phyloP scores from a whole-genome alignment of 2,113 vertebrate genomes.

The Electrona antarctica region DNA sequence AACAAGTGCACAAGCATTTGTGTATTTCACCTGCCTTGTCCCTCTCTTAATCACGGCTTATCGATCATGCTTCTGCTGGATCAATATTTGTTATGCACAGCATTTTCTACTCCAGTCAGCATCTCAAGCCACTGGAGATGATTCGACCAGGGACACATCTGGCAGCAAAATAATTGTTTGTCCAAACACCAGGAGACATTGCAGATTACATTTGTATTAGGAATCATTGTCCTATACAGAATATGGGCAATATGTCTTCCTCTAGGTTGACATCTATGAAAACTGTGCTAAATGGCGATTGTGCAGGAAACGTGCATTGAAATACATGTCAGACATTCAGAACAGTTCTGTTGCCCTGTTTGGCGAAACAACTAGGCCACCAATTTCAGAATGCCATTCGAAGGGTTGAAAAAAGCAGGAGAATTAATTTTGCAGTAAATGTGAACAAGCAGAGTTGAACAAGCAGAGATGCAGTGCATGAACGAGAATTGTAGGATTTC shows the following conservation, averaged over 20 bases:
- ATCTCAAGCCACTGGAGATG: conserved; percentile 24
- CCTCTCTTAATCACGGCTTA: conserved; percentile 52
- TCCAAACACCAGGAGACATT: conserved; percentile 58
- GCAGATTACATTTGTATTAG: conserved; percentile 55
- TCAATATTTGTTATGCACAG: conserved; percentile 65
- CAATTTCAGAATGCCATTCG: conserved; percentile 29
- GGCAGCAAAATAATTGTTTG: conserved; percentile 53
- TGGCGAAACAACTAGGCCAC: conserved; percentile 35
- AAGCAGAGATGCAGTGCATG: conserved; percentile 13
- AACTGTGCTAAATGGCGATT: neutral
- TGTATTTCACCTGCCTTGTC: conserved; percentile 49
- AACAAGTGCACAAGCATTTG: conserved; percentile 10
- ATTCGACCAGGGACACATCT: conserved; percentile 47
- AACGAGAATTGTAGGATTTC: conserved; percentile 42
- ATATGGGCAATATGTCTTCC: conserved; percentile 48
- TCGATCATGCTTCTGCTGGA: conserved; percentile 45
- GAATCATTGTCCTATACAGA: conserved; percentile 11
- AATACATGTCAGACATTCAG: no score
- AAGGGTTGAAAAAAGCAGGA: conserved; percentile 38
- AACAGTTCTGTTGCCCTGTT: conserved; percentile 40
- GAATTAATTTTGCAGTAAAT: conserved; percentile 44
- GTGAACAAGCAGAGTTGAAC: conserved; percentile 24
- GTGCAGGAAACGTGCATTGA: neutral
- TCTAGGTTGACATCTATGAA: conserved; percentile 26
- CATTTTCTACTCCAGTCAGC: conserved; percentile 56